These are phyloP conservation scores for Myotis myotis DNA, from an alignment of 2,797 vertebrate species.

Conservation along the genomic window DNA sequence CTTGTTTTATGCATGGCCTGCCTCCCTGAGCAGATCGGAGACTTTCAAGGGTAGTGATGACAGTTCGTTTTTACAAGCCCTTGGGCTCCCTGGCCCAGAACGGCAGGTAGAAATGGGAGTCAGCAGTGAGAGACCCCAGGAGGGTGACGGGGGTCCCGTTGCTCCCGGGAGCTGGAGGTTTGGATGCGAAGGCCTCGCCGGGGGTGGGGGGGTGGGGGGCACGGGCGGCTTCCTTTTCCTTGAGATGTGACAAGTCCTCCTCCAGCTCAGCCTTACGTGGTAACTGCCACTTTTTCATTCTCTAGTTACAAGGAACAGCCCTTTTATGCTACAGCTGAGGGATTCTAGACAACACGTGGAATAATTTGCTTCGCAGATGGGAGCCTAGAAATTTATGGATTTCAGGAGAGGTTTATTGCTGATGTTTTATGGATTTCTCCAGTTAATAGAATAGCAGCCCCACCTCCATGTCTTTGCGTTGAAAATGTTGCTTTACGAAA, in stretches of 20 bases:
- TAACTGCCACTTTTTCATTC: slow-evolving; percentile 42
- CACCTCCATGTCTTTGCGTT: neutral
- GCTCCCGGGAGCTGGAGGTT: neutral
- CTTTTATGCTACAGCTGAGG: neutral
- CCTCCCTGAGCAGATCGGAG: neutral
- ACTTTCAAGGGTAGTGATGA: neutral
- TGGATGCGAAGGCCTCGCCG: neutral
- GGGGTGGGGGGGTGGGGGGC: too few species aligned
- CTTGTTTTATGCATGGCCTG: neutral
- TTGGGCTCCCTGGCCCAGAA: neutral
- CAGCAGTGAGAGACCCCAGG: neutral
- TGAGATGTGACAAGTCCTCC: neutral
- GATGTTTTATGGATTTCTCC: neutral
- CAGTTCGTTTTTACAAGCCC: neutral
- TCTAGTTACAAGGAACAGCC: neutral
- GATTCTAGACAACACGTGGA: neutral
- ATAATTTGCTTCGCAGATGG: neutral
- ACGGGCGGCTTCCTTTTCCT: neutral
- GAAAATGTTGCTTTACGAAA: slow-evolving; percentile 32
- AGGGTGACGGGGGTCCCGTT: neutral
- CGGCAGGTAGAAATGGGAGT: neutral
- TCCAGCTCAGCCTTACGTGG: slow-evolving; percentile 4
- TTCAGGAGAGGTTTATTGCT: neutral
- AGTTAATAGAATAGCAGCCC: neutral
- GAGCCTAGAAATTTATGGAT: neutral